A percentile compares a stretch with the other conserved stretches of the same genome.
Conservation (phyloP, 2,888 invertebrate species). For the Phaedon cochleariae region DNA sequence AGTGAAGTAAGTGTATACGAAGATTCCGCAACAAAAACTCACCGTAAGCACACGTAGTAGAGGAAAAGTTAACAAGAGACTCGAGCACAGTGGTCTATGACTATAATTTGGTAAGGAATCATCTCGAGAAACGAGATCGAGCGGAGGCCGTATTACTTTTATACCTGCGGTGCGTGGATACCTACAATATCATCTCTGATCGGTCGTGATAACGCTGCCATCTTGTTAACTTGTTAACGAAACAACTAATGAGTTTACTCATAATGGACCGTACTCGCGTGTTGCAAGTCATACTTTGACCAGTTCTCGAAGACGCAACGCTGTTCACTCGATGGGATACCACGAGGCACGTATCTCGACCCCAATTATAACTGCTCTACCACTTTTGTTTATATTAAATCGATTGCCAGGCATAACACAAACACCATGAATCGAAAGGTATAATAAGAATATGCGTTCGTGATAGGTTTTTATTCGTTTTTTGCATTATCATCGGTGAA, state of each 20-base stretch:
- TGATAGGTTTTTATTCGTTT: neutral
- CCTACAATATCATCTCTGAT: conserved; percentile 58
- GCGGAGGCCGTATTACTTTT: conserved; percentile 42
- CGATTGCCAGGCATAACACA: conserved; percentile 16
- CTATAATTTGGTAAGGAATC: conserved; percentile 52
- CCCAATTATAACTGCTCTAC: conserved; percentile 35
- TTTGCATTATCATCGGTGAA: neutral
- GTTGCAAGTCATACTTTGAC: conserved; percentile 59
- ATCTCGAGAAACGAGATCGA: conserved; percentile 48
- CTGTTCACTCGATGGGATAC: conserved; percentile 17
- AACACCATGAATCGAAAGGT: conserved; percentile 11
- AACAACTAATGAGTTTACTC: conserved; percentile 61
- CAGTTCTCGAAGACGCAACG: conserved; percentile 39
- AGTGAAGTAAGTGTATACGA: conserved; percentile 28
- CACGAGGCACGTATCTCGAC: conserved; percentile 28
- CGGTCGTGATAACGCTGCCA: conserved; percentile 59
- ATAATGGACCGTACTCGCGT: conserved; percentile 56
- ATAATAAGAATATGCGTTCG: conserved; percentile 17
- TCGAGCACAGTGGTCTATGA: conserved; percentile 48
- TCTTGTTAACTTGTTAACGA: conserved; percentile 62
- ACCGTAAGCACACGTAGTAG: conserved; percentile 43
- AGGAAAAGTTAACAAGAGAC: conserved; percentile 52
- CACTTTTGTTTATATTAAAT: conserved; percentile 33
- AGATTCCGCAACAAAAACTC: conserved; percentile 45
- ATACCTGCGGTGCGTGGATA: conserved; percentile 57